These are phyloP conservation scores for Ciconia nigra DNA, from an alignment of 2,797 vertebrate genomes.

Conservation along the genomic window DNA sequence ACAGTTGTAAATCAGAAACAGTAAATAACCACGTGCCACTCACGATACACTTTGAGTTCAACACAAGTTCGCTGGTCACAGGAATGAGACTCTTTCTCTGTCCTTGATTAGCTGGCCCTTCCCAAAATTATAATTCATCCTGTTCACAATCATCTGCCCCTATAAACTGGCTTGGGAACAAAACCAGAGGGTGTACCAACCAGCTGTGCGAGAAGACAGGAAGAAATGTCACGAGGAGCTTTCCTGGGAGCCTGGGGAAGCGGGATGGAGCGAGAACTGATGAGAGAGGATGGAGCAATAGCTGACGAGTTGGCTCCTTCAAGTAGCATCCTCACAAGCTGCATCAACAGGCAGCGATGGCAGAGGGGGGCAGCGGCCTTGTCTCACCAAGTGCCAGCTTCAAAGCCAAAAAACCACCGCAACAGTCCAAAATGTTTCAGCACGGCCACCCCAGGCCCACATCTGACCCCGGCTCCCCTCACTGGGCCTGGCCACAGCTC, in stretches of 20 bases:
- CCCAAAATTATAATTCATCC: neutral
- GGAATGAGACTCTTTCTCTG: neutral
- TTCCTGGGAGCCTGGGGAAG: neutral
- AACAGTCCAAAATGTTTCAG: neutral
- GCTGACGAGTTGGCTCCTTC: neutral
- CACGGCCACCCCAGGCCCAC: neutral
- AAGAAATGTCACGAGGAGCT: neutral
- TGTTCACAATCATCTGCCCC: neutral
- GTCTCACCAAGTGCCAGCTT: neutral
- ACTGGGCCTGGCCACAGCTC: rapidly evolving
- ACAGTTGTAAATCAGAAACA: neutral
- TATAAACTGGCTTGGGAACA: neutral
- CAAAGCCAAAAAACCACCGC: neutral
- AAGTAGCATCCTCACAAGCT: neutral
- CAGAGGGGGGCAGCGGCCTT: neutral
- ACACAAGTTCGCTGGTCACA: neutral
- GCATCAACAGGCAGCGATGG: rapidly evolving
- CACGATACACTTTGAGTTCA: neutral
- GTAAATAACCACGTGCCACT: neutral
- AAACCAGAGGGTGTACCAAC: neutral
- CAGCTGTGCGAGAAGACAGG: neutral
- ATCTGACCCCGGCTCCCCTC: neutral
- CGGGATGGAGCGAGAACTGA: neutral
- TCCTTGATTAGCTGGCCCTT: neutral
- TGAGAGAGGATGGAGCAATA: neutral